Conservation (phyloP, 2,113 vertebrate species). For the Condylura cristata region DNA sequence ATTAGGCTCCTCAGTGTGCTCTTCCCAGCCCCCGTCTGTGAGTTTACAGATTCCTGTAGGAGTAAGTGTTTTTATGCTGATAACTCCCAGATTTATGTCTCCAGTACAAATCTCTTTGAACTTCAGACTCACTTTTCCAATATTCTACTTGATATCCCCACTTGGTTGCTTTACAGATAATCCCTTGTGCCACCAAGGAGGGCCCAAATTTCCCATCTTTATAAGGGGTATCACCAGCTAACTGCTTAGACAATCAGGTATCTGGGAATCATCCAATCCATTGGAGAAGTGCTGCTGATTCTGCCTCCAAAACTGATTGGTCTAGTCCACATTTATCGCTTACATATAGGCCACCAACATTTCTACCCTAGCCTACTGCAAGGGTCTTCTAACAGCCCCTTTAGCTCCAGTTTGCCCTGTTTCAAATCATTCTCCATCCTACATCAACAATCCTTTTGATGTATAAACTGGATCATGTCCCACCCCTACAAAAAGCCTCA, state of each 20-base stretch:
- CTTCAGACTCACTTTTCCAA: background rate
- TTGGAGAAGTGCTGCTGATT: background rate
- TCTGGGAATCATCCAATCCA: background rate
- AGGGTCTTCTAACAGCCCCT: background rate
- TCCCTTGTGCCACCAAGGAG: no score
- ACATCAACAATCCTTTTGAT: background rate
- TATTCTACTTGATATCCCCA: background rate
- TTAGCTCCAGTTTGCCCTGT: background rate
- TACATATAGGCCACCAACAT: background rate
- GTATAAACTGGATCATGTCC: background rate
- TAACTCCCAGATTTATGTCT: background rate
- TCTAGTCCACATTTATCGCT: background rate
- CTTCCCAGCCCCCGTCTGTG: background rate
- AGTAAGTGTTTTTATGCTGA: slow-evolving; percentile 2
- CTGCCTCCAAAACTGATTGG: background rate
- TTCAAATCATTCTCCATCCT: background rate
- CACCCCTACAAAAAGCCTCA: background rate
- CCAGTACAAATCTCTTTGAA: background rate
- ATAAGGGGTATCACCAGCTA: background rate
- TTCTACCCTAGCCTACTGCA: background rate
- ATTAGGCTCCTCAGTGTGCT: background rate
- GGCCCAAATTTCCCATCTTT: slow-evolving; percentile 6
- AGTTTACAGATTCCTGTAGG: background rate
- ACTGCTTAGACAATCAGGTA: background rate
- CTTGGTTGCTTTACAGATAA: background rate